These are phyloP conservation scores for Spodoptera littoralis DNA, from an alignment of 2,888 invertebrate genomes.

Conservation along the genomic window DNA sequence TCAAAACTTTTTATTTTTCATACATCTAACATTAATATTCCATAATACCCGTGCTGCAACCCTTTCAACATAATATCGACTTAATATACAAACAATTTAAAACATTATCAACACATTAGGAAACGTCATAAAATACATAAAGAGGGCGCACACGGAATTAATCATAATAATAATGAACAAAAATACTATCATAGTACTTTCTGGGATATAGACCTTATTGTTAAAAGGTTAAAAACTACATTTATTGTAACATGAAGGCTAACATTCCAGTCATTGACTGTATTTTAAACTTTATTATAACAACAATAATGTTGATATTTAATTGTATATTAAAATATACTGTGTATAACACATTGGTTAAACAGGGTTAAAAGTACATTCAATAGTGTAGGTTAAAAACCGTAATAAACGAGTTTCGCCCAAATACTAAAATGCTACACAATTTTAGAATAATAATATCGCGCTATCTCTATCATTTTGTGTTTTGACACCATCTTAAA, in stretches of 20 bases:
- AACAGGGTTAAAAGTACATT: too few species aligned
- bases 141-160: constrained; percentile 1
- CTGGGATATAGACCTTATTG: constrained; percentile 1
- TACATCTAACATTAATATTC: constrained; percentile 17
- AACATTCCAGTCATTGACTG: constrained; percentile 24
- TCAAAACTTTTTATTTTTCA: constrained; percentile 28
- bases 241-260: constrained; percentile 11
- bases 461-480: too few species aligned
- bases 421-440: too few species aligned
- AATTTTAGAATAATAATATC: too few species aligned
- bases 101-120: background rate
- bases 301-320: constrained; percentile 17
- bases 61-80: background rate
- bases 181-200: constrained; percentile 5
- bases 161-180: constrained; percentile 16
- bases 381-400: too few species aligned
- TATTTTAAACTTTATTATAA: constrained; percentile 11
- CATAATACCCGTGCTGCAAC: background rate
- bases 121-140: background rate
- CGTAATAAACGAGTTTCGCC: too few species aligned
- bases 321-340: constrained; percentile 15
- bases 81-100: too few species aligned
- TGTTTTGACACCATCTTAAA: too few species aligned
- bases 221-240: constrained; percentile 8
- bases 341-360: constrained; percentile 15